A percentile compares a stretch with the other conserved stretches of the same genome.
Evolutionary conservation across 2,888 invertebrate species (phyloP).

Genomic region (Scotopteryx bipunctaria): DNA sequence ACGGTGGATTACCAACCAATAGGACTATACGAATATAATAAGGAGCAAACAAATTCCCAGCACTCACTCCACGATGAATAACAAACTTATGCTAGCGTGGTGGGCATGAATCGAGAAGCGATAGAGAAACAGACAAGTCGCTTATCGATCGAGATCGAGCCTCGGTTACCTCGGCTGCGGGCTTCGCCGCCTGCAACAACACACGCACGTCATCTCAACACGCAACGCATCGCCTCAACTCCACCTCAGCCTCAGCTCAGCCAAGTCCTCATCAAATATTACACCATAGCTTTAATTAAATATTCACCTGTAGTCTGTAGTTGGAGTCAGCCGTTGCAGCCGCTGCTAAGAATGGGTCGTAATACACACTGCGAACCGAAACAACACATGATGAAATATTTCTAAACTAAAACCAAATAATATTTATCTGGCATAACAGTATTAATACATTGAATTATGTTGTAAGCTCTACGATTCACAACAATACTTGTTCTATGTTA

Average conservation of each 20-base stretch:
- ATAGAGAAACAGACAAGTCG: constrained; percentile 72
- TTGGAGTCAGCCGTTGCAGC: constrained; percentile 93
- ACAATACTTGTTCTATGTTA: background rate
- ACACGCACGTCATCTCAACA: constrained; percentile 60
- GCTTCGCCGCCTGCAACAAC: constrained; percentile 88
- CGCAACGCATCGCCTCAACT: constrained; percentile 12
- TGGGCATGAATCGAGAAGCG: constrained; percentile 80
- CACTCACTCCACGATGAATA: constrained; percentile 77
- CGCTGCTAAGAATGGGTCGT: constrained; percentile 97
- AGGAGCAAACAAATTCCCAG: constrained; percentile 81
- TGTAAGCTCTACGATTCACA: constrained; percentile 23
- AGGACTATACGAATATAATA: constrained; percentile 68
- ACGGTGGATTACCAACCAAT: constrained; percentile 71
- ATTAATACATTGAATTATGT: constrained; percentile 1
- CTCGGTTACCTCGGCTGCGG: constrained; percentile 86
- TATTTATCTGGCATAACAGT: background rate
- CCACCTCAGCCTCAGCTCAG: background rate
- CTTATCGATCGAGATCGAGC: constrained; percentile 63
- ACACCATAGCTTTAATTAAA: constrained; percentile 5
- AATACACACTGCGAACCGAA: constrained; percentile 91
- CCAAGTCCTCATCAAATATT: background rate
- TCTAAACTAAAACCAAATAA: background rate
- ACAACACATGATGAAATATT: constrained; percentile 29
- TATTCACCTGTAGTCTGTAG: constrained; percentile 94
- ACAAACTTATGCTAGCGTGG: constrained; percentile 73